Evolutionary conservation across 2,113 vertebrate species (phyloP).

Genomic region (Crocuta crocuta): DNA sequence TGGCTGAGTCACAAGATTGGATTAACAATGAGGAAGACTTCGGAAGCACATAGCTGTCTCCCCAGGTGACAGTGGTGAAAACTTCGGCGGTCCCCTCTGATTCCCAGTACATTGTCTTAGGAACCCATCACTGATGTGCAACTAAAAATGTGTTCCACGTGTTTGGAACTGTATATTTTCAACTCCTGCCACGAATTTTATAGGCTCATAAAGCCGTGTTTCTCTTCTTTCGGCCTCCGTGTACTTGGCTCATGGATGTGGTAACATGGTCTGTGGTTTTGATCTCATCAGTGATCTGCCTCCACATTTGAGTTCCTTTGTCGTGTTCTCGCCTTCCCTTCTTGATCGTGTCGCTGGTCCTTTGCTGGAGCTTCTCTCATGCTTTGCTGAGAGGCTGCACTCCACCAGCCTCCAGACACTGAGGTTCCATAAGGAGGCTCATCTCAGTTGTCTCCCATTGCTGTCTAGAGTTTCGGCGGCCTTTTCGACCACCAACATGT

Average conservation of each 20-base stretch:
- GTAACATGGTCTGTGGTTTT: not conserved
- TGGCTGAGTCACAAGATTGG: no score
- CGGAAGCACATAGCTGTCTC: not conserved
- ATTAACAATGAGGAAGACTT: not conserved
- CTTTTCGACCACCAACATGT: not conserved
- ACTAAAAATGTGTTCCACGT: not conserved
- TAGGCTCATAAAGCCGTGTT: not conserved
- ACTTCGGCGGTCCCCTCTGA: no score
- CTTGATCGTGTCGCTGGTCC: no score
- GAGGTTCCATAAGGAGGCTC: not conserved
- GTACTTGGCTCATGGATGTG: not conserved
- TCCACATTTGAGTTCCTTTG: not conserved
- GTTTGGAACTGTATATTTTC: not conserved
- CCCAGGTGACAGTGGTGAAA: not conserved
- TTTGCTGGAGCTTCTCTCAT: not conserved
- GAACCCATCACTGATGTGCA: not conserved
- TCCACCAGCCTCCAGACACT: accelerated
- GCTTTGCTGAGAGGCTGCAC: not conserved
- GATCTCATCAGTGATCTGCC: not conserved
- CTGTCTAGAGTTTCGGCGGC: not conserved
- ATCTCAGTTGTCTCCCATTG: not conserved
- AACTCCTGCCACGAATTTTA: not conserved
- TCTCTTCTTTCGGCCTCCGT: not conserved
- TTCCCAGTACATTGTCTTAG: not conserved
- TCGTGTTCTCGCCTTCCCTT: not conserved